phyloP scores from a whole-genome alignment of 2,113 vertebrate species.

The Pseudopipra pipra region DNA sequence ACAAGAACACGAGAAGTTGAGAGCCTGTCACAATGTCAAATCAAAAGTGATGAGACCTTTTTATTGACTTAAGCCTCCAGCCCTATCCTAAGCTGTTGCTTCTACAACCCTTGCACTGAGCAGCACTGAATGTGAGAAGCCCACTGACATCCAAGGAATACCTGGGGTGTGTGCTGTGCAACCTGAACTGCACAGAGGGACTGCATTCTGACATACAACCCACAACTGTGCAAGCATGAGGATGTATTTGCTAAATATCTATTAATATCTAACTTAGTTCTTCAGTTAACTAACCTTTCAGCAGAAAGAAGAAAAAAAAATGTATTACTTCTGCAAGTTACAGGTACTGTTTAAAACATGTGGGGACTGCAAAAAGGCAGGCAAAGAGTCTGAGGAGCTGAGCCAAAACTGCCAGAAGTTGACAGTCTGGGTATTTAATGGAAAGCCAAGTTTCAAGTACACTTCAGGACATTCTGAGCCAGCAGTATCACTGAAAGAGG shows the following conservation, averaged over 20 bases:
- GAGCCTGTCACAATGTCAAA: background rate
- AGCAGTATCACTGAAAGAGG: background rate
- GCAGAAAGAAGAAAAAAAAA: background rate
- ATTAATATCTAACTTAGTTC: background rate
- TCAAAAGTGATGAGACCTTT: background rate
- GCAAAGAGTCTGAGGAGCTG: background rate
- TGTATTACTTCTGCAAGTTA: background rate
- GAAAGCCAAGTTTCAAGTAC: background rate
- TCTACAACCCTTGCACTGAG: background rate
- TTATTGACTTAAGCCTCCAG: background rate
- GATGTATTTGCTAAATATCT: background rate
- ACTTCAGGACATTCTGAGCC: background rate
- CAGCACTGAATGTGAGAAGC: background rate
- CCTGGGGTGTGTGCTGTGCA: background rate
- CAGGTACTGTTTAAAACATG: background rate
- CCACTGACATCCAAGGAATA: background rate
- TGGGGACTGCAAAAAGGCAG: accelerated
- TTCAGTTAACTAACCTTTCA: background rate
- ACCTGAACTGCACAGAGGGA: background rate
- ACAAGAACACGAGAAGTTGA: background rate
- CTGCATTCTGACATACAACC: background rate
- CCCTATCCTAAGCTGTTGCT: background rate
- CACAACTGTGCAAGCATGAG: background rate
- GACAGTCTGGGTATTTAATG: background rate
- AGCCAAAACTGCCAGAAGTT: background rate